Base-by-base conservation (phyloP, 2,113 vertebrate genomes). In the Dinomys branickii region DNA sequence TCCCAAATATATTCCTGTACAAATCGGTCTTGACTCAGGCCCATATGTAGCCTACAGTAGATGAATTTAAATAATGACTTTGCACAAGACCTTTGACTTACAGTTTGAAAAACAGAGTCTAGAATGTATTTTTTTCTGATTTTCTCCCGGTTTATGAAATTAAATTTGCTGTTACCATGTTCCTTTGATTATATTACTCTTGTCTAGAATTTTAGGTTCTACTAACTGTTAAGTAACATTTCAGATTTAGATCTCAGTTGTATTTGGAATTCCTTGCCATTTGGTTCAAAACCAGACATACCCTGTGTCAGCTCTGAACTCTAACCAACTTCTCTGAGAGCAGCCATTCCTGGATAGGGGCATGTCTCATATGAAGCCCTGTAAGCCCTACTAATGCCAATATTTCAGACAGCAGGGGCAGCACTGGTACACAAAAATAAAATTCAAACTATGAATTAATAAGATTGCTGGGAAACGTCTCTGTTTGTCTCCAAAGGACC, bases 161-260 rank as follows among this genome's bases (percentile, higher is more conserved):
- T 33, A 67, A 87, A 50, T 12, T 47, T 83, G n/a, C 30, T 69
- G 26, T 78, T 17, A 65, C 7, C n/a, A 24, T 78, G 20, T 47
- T 73, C 50, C 50, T 41, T 69, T 82, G 10, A 84, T 84, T 83
- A 4, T 59, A 41, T 89, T 90, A 20, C 47, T 78, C 30, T 88
- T 17, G 54, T 91, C 24, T 41, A 78, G 47, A 71, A 61, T 69
- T 83, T 78, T 86, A 65, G 73, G 4, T n/a, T 47, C 35, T 54
- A 22, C 41, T 20, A 47, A 59, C 22, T 56, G 1, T 59, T 61
- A n/a, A 5, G 7, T 0, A 63, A 1, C 28, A 7, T 3, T 11
- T 84, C 9, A 50, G 22, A 65, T 85, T 44, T 85, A 80, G 24
- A 54, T 88, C 10, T 88, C 7, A 33, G 12, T 12, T 22, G 1